Percentiles rank a stretch among this genome's conserved stretches.
Evolutionary conservation across 2,888 invertebrate species (phyloP).

Genomic region (Papilio demoleus): DNA sequence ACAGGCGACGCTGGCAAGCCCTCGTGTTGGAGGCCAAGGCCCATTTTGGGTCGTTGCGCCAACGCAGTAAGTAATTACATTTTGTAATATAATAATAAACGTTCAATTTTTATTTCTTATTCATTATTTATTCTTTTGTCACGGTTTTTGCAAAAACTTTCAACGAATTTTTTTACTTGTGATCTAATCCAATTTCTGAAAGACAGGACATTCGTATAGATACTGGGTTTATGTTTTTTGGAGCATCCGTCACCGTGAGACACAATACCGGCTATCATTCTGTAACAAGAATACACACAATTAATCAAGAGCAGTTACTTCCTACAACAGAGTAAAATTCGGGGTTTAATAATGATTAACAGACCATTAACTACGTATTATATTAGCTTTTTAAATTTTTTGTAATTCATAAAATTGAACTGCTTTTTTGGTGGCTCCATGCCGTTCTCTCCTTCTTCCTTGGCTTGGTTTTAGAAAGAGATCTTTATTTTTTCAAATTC

Average conservation of each 20-base stretch:
- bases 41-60: no score
- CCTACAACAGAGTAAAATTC: not conserved
- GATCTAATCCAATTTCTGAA: slow-evolving; percentile 63
- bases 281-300: slow-evolving; percentile 44
- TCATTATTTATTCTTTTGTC: not conserved
- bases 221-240: slow-evolving; percentile 62
- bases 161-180: slow-evolving; percentile 49
- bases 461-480: no score
- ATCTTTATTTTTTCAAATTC: no score
- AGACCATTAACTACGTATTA: not conserved
- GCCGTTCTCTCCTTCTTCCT: no score
- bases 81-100: not conserved
- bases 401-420: no score
- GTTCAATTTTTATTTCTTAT: no score
- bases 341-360: not conserved
- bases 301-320: not conserved
- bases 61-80: no score
- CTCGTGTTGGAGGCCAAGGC: no score
- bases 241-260: slow-evolving; percentile 74
- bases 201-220: slow-evolving; percentile 66
- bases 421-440: no score
- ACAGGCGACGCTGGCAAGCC: no score
- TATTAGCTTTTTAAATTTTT: no score
- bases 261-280: slow-evolving; percentile 67
- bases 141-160: slow-evolving; percentile 47